Conservation (phyloP, 2,797 vertebrate species). For the Myotis pilosus region DNA sequence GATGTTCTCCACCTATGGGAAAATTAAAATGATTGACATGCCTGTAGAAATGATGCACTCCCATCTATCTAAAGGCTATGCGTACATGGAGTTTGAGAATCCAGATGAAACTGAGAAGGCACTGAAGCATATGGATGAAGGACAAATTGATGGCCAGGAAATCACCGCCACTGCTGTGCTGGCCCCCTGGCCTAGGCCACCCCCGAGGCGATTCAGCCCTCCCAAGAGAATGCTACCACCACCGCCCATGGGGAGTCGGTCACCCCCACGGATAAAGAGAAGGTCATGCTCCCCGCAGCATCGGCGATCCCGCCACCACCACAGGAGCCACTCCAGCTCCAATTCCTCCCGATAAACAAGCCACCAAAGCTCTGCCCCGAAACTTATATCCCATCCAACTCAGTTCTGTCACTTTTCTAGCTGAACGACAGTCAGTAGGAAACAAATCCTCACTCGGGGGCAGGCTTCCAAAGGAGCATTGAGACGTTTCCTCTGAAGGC, state of each 20-base stretch:
- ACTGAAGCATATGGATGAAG: constrained; percentile 96
- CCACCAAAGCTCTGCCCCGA: too few species aligned
- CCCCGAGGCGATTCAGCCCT: constrained; percentile 89
- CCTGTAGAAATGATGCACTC: constrained; percentile 92
- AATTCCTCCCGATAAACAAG: too few species aligned
- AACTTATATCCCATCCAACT: too few species aligned
- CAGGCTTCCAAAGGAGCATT: neutral
- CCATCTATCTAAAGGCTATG: constrained; percentile 93
- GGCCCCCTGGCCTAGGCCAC: constrained; percentile 88
- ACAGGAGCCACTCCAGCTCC: constrained; percentile 95
- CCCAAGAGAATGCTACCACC: constrained; percentile 94
- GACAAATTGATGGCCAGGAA: constrained; percentile 96
- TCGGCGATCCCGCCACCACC: constrained; percentile 92
- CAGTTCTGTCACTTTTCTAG: neutral
- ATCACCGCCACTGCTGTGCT: constrained; percentile 94
- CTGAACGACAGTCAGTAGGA: constrained; percentile 17
- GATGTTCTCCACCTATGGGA: constrained; percentile 95
- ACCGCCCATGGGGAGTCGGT: constrained; percentile 91
- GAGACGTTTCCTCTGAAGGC: neutral
- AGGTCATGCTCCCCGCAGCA: constrained; percentile 94
- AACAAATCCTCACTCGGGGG: neutral
- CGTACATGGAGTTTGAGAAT: constrained; percentile 94
- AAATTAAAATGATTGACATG: constrained; percentile 97
- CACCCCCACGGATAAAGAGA: constrained; percentile 93
- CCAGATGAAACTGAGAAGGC: constrained; percentile 94